Conservation (phyloP, 2,797 vertebrate genomes). For the Chelmon rostratus region DNA sequence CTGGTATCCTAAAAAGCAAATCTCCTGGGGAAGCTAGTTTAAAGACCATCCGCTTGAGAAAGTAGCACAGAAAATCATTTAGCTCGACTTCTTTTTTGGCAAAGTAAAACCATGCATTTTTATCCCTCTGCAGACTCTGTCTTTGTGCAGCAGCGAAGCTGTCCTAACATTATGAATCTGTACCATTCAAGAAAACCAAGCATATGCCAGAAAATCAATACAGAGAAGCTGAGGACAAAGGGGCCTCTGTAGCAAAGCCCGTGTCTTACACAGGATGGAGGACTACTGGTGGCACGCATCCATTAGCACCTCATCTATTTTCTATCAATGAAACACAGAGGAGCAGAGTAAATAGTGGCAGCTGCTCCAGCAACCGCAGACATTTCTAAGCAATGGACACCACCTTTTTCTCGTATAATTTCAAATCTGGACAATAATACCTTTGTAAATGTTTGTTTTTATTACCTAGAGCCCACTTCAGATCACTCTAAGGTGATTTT, state of each 20-base stretch:
- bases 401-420: background rate
- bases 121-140: conserved; percentile 23
- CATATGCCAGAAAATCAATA: conserved; percentile 69
- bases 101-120: conserved; percentile 1
- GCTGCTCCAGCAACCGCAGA: conserved; percentile 38
- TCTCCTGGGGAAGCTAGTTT: conserved; percentile 33
- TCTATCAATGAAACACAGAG: conserved; percentile 65
- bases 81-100: conserved; percentile 13
- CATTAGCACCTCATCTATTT: conserved; percentile 73
- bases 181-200: conserved; percentile 56
- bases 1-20: conserved; percentile 34
- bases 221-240: conserved; percentile 54
- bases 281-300: conserved; percentile 59
- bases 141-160: conserved; percentile 35
- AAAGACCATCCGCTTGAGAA: conserved; percentile 37
- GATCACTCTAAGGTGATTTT: background rate
- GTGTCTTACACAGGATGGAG: conserved; percentile 55
- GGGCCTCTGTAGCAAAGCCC: conserved; percentile 36
- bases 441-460: background rate
- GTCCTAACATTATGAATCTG: conserved; percentile 48
- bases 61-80: conserved; percentile 37
- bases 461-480: background rate
- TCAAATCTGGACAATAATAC: conserved; percentile 1
- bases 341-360: conserved; percentile 57
- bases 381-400: background rate